A percentile compares a stretch with the other conserved stretches of the same genome.
phyloP scores from a whole-genome alignment of 1,140 invertebrate genomes.

The Habropoda laboriosa region DNA sequence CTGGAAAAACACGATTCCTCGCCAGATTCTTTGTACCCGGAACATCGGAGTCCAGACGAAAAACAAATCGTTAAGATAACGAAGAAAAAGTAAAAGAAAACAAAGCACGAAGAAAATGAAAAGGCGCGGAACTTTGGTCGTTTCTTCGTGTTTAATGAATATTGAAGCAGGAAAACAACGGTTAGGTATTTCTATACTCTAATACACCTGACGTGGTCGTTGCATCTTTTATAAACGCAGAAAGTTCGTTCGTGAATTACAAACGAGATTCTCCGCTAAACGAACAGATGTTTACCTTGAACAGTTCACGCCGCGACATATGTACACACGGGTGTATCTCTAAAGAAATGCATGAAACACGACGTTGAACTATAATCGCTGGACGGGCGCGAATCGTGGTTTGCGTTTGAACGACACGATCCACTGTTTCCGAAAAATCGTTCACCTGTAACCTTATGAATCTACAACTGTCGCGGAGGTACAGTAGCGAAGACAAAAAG shows the following conservation, averaged over 20 bases:
- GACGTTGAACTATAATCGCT: not conserved
- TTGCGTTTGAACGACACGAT: no score
- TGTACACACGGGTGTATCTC: not conserved
- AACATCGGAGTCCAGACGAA: no score
- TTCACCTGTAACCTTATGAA: no score
- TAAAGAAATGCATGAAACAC: not conserved
- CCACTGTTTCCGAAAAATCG: no score
- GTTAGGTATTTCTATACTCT: not conserved
- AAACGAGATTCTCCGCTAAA: not conserved
- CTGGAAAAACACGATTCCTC: not conserved
- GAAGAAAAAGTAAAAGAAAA: not conserved
- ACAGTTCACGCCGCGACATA: not conserved
- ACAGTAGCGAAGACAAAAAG: no score
- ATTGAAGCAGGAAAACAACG: not conserved
- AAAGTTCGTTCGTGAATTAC: not conserved
- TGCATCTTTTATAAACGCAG: slow-evolving; percentile 10
- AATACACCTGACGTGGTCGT: slow-evolving; percentile 1
- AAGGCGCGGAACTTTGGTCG: not conserved
- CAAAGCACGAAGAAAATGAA: not conserved
- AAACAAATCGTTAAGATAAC: no score
- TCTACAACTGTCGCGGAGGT: no score
- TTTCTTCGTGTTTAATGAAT: not conserved
- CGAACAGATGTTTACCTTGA: slow-evolving; percentile 15
- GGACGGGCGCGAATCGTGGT: no score
- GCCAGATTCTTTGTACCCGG: no score